phyloP scores from a whole-genome alignment of 2,888 invertebrate genomes.

The Chrysodeixis includens region DNA sequence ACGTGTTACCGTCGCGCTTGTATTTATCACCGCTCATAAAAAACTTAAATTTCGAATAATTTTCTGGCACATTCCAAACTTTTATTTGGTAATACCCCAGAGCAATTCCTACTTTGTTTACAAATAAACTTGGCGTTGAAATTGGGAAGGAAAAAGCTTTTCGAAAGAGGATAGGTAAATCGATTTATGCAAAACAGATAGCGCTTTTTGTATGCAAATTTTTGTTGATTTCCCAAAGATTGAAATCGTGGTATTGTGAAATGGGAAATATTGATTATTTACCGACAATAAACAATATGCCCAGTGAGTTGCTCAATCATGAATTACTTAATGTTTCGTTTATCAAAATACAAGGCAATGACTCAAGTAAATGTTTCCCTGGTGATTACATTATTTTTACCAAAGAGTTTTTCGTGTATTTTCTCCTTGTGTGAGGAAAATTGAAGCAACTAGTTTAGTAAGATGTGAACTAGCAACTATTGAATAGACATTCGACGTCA shows the following conservation, averaged over 20 bases:
- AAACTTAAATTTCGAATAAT: constrained; percentile 76
- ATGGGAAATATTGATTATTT: constrained; percentile 81
- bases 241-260: constrained; percentile 85
- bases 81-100: constrained; percentile 87
- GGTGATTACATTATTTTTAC: background rate
- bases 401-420: too few species aligned
- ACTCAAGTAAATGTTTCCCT: background rate
- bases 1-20: constrained; percentile 51
- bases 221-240: constrained; percentile 87
- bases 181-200: constrained; percentile 88
- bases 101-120: constrained; percentile 87
- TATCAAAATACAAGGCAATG: constrained; percentile 13
- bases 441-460: background rate
- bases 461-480: background rate
- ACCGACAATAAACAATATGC: constrained; percentile 69
- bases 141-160: constrained; percentile 86
- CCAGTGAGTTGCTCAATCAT: constrained; percentile 61
- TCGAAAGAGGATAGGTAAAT: constrained; percentile 87
- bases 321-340: constrained; percentile 50
- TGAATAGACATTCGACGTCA: background rate
- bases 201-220: constrained; percentile 89
- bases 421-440: background rate
- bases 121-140: constrained; percentile 87
- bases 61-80: constrained; percentile 78
- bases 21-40: constrained; percentile 66